Evolutionary conservation across 2,797 vertebrate species (phyloP), one percentile per base, ranked within the genome.

Genomic region (Harpagifer antarcticus): DNA sequence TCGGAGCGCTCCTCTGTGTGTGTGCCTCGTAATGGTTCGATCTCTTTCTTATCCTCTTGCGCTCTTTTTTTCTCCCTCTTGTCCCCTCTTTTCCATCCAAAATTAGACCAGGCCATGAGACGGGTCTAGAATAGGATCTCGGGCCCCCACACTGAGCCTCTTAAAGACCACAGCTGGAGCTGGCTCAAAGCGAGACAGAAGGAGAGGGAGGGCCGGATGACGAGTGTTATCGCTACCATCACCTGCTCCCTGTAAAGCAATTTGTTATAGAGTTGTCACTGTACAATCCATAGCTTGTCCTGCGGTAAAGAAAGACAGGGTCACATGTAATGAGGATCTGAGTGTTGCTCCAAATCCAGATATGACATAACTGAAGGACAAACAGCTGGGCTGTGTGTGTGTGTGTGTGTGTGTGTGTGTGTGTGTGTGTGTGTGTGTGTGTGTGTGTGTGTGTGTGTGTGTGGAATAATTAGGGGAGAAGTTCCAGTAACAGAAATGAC

Each of bases 191-290:
- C 17, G 37, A 73, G 84, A 74, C 69, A 55, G 55, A 45, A 50
- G n/a, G 49, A 72, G 67, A 80, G 73, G 54, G 81, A 79, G 82
- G 75, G 70, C 58, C 40, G 48, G 80, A 77, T 71, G 84, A 78
- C 72, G 69, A 79, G 76, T 66, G 85, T 79, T 91, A 80, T 83
- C 76, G 40, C 86, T 72, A 33, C 83, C 75, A 74, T 92, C 90
- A 91, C 89, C 92, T 91, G 88, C 86, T 92, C 82, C 74, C 82
- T 80, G 79, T 86, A 90, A 92, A 93, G 88, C 90, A 89, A 88
- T 93, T 91, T 94, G 91, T 93, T 92, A 92, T 79, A 74, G 89
- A 90, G 91, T 90, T 93, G 92, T 93, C 90, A 91, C 73, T 82
- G 88, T 91, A 90, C 88, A 90, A 93, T 91, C 87, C 84, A 83